Evolutionary conservation across 2,797 vertebrate genomes (phyloP).

Genomic region (Notolabrus celidotus): DNA sequence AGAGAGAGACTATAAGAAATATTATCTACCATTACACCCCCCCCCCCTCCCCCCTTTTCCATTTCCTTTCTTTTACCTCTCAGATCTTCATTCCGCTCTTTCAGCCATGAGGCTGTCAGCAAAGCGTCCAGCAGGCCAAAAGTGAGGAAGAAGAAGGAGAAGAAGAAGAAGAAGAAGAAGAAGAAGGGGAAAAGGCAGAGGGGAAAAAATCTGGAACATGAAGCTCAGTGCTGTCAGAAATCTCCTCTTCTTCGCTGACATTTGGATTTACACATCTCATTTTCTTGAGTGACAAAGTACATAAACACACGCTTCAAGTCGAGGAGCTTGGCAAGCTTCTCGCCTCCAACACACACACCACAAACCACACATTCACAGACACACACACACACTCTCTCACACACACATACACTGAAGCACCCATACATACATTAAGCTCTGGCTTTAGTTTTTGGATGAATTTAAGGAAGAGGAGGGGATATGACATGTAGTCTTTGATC

Average conservation of each 20-base stretch:
- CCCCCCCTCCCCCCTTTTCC: not conserved
- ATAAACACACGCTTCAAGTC: slow-evolving; percentile 81
- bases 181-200: too few relatives aligned
- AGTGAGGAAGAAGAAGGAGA: slow-evolving; percentile 44
- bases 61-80: slow-evolving; percentile 38
- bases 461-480: slow-evolving; percentile 62
- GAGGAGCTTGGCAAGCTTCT: slow-evolving; percentile 68
- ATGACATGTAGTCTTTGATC: slow-evolving; percentile 79
- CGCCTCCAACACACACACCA: slow-evolving; percentile 42
- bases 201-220: slow-evolving; percentile 54
- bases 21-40: slow-evolving; percentile 22
- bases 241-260: slow-evolving; percentile 71
- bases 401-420: slow-evolving; percentile 24
- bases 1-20: slow-evolving; percentile 24
- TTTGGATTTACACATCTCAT: slow-evolving; percentile 83
- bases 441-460: slow-evolving; percentile 58
- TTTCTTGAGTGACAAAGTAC: slow-evolving; percentile 83
- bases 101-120: slow-evolving; percentile 77
- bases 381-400: not conserved
- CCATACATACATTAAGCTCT: slow-evolving; percentile 41
- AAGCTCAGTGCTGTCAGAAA: slow-evolving; percentile 70
- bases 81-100: slow-evolving; percentile 42
- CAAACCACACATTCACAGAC: slow-evolving; percentile 3
- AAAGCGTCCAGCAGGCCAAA: slow-evolving; percentile 55
- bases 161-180: not conserved